Conservation (phyloP, 2,113 vertebrate species). For the Oreochromis tanganicae region DNA sequence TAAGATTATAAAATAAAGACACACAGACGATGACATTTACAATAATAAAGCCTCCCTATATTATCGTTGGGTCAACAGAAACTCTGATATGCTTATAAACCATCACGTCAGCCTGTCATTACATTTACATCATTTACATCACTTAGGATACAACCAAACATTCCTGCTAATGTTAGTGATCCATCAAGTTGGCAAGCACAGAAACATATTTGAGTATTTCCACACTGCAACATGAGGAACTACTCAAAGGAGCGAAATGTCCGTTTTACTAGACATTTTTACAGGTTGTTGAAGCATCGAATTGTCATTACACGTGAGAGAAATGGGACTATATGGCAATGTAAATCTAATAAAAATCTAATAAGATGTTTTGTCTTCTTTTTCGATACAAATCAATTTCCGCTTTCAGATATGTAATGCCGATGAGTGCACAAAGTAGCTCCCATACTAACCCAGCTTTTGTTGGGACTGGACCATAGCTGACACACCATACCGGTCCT, state of each 20-base stretch:
- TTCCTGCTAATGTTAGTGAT: neutral
- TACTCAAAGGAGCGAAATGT: neutral
- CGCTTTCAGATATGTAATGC: neutral
- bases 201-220: neutral
- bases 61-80: neutral
- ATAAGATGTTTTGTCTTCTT: neutral
- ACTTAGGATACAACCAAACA: neutral
- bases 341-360: neutral
- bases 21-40: neutral
- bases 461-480: conserved; percentile 92
- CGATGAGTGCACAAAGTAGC: neutral
- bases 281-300: neutral
- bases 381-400: neutral
- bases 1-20: neutral
- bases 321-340: neutral
- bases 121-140: neutral
- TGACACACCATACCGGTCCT: conserved; percentile 88
- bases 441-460: conserved; percentile 86
- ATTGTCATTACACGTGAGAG: neutral
- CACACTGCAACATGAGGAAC: neutral
- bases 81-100: neutral
- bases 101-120: neutral
- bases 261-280: neutral
- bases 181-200: neutral
- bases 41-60: neutral